Percentiles rank a stretch among this genome's conserved stretches.
phyloP scores from a whole-genome alignment of 2,797 vertebrate genomes.

The Manis pentadactyla region DNA sequence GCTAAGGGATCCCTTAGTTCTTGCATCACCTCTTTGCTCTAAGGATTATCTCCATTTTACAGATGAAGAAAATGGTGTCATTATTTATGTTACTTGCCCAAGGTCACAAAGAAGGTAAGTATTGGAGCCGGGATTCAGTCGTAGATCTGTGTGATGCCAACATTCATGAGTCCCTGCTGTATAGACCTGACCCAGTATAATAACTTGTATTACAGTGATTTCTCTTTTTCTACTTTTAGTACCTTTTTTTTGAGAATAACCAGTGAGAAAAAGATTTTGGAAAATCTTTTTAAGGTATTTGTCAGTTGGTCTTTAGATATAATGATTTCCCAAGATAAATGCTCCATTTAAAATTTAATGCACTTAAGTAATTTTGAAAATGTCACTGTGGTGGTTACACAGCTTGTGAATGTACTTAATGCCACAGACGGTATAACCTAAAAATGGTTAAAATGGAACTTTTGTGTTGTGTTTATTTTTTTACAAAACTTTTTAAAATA shows the following conservation, averaged over 20 bases:
- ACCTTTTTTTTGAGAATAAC: constrained; percentile 2
- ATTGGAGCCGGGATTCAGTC: neutral
- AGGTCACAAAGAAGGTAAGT: neutral
- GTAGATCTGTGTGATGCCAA: neutral
- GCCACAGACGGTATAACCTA: neutral
- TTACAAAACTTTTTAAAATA: neutral
- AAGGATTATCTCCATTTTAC: neutral
- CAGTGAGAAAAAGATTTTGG: constrained; percentile 20
- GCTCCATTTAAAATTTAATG: constrained; percentile 41
- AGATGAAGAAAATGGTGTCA: neutral
- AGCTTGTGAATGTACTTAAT: neutral
- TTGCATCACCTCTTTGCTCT: neutral
- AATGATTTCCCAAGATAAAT: constrained; percentile 30
- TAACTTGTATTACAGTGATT: neutral
- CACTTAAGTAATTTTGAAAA: neutral
- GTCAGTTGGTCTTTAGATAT: neutral
- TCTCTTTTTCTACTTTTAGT: neutral
- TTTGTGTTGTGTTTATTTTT: neutral
- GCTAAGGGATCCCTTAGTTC: neutral
- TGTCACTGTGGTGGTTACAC: neutral
- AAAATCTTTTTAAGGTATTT: constrained; percentile 36
- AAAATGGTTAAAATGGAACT: neutral
- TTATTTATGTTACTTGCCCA: neutral
- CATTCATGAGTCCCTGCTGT: rapidly evolving
- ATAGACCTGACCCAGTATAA: neutral